These are phyloP conservation scores for Drosophila kanapiae DNA, from an alignment of 1,140 invertebrate species.

Conservation along the genomic window DNA sequence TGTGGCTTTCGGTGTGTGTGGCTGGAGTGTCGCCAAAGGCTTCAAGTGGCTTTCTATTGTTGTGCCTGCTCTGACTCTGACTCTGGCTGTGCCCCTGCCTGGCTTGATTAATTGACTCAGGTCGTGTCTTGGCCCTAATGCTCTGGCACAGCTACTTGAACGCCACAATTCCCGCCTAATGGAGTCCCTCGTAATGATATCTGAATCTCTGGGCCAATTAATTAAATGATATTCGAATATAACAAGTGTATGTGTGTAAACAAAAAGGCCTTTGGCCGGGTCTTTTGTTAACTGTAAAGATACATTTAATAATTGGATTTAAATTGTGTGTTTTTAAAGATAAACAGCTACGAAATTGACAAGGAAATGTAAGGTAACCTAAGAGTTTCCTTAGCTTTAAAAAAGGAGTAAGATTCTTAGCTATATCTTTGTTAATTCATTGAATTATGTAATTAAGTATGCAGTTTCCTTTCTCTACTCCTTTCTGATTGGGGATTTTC, in stretches of 20 bases:
- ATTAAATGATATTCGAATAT: conserved; percentile 21
- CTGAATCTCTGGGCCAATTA: conserved; percentile 27
- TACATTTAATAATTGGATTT: neutral
- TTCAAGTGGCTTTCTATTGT: conserved; percentile 58
- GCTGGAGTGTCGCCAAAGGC: conserved; percentile 58
- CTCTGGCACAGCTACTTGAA: conserved; percentile 20
- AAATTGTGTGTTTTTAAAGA: neutral
- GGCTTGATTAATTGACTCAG: conserved; percentile 51
- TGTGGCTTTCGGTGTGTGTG: conserved; percentile 14
- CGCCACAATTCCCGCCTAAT: conserved; percentile 8
- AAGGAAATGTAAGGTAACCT: too few species aligned
- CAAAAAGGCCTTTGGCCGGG: neutral
- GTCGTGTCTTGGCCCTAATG: conserved; percentile 36
- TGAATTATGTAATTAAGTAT: neutral
- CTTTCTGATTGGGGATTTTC: conserved; percentile 21
- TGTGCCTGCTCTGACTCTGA: neutral
- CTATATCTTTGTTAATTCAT: neutral
- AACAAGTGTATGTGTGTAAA: neutral
- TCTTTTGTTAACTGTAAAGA: neutral
- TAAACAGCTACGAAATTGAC: too few species aligned
- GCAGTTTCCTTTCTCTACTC: neutral
- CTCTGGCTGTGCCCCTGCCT: neutral
- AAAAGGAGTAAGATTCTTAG: too few species aligned
- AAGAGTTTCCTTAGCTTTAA: too few species aligned
- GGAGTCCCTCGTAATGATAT: conserved; percentile 30